phyloP scores from a whole-genome alignment of 2,113 vertebrate genomes.

The Oceanodroma tethys region DNA sequence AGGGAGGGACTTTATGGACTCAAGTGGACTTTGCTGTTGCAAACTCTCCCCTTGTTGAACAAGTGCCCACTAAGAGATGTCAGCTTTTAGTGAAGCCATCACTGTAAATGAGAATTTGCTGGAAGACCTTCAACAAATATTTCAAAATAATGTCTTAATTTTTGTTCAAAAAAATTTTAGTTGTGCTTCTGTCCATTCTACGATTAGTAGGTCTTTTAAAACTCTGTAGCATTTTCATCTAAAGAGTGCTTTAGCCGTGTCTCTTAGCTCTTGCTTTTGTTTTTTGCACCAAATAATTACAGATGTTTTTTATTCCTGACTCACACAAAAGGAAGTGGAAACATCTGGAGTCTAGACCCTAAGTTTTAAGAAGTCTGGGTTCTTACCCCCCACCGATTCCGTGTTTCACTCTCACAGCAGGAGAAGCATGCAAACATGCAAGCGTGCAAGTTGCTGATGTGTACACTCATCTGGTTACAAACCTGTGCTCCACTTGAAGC shows the following conservation, averaged over 20 bases:
- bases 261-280: neutral
- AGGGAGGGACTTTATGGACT: neutral
- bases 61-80: neutral
- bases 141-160: neutral
- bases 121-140: neutral
- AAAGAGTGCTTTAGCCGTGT: neutral
- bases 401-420: neutral
- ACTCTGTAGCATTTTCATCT: neutral
- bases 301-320: neutral
- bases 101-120: neutral
- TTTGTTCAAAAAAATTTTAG: neutral
- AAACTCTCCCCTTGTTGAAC: neutral
- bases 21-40: neutral
- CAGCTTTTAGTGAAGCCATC: neutral
- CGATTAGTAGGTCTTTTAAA: neutral
- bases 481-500: neutral
- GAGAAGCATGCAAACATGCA: neutral
- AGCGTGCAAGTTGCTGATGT: neutral
- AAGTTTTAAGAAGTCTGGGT: neutral
- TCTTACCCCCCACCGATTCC: neutral
- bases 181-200: neutral
- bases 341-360: neutral
- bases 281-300: neutral
- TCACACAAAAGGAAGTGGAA: neutral
- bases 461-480: neutral